Percentiles rank a stretch among this genome's conserved stretches.
phyloP scores from a whole-genome alignment of 2,888 invertebrate genomes.

The Rhabditoides inermis region DNA sequence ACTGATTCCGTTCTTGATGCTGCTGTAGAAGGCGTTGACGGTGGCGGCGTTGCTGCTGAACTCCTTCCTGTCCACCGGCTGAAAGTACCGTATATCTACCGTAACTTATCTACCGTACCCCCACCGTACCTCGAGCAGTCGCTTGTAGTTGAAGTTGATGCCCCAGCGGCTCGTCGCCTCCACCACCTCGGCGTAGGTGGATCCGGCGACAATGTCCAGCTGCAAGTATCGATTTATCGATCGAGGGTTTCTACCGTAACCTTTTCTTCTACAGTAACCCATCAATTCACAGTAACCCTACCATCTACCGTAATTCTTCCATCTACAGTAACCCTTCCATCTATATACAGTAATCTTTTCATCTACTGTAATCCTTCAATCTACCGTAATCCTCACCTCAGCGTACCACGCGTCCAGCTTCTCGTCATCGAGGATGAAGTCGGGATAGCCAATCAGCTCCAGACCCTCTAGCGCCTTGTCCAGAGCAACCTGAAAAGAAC shows the following conservation, averaged over 20 bases:
- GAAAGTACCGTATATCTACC: too few relatives aligned
- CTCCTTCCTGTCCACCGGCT: conserved; percentile 44
- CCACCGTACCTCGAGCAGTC: too few relatives aligned
- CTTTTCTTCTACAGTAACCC: neutral
- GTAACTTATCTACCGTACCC: too few relatives aligned
- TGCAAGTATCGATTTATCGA: too few relatives aligned
- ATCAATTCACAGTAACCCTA: too few relatives aligned
- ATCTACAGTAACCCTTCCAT: too few relatives aligned
- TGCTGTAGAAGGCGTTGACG: conserved; percentile 58
- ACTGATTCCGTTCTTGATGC: conserved; percentile 56
- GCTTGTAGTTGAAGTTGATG: conserved; percentile 25
- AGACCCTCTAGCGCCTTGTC: conserved; percentile 41
- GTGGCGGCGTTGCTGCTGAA: conserved; percentile 51
- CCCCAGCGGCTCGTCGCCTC: conserved; percentile 60
- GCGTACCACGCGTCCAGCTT: conserved; percentile 71
- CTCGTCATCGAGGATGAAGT: conserved; percentile 69
- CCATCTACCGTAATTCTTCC: too few relatives aligned
- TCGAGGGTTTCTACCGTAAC: neutral
- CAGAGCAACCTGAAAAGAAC: conserved; percentile 15
- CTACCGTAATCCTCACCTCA: conserved; percentile 61
- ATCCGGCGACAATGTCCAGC: conserved; percentile 63
- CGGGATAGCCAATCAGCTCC: conserved; percentile 74
- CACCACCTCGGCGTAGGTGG: conserved; percentile 82
- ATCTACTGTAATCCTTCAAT: too few relatives aligned
- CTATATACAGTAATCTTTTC: too few relatives aligned